Base-by-base conservation (phyloP, 2,797 vertebrate species). In the Pempheris klunzingeri region DNA sequence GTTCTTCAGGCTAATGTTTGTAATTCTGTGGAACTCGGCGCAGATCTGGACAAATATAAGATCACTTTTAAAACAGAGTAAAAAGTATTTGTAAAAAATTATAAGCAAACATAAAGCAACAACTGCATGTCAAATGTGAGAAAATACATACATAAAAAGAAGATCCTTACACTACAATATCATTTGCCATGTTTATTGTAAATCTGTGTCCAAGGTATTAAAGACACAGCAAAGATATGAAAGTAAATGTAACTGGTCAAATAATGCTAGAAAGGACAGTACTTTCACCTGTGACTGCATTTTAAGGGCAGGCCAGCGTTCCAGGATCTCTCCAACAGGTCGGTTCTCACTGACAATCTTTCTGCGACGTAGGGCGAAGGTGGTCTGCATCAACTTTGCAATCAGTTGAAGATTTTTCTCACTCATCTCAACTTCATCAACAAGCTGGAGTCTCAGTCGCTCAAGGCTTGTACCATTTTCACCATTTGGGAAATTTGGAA, bases 251-350 rank as follows among this genome's bases (percentile, higher is more conserved):
- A 47, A n/a, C 9, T 47, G 20, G 9, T n/a, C 1, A 41, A 50
- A 71, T 46, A 26, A 1, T 11, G 41, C 20, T 36, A 38, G 2
- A 26, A 49, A 49, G 2, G 24, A 66, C 30, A 10, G 17, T 22
- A 55, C 36, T 44, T n/a, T 60, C 4, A 69, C 57, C 66, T 77
- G 59, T 1, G 74, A 76, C 13, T 68, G 41, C 2, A 66, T 41
- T 59, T 14, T 43, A 8, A 74, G 71, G 26, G 44, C 62, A 57
- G 71, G n/a, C n/a, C n/a, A n/a, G n/a, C n/a, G n/a, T n/a, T n/a
- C n/a, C n/a, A n/a, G n/a, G n/a, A n/a, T n/a, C 24, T 66, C 62
- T 9, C 24, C 24, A 10, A 66, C 59, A 47, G 41, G 74, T 17
- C 22, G 14, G 3, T 74, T 61, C 17, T 18, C 24, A 39, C 18